Percentiles rank a stretch among this genome's conserved stretches.
These are phyloP conservation scores for Syngnathus acus DNA, from an alignment of 2,797 vertebrate species.

Conservation along the genomic window DNA sequence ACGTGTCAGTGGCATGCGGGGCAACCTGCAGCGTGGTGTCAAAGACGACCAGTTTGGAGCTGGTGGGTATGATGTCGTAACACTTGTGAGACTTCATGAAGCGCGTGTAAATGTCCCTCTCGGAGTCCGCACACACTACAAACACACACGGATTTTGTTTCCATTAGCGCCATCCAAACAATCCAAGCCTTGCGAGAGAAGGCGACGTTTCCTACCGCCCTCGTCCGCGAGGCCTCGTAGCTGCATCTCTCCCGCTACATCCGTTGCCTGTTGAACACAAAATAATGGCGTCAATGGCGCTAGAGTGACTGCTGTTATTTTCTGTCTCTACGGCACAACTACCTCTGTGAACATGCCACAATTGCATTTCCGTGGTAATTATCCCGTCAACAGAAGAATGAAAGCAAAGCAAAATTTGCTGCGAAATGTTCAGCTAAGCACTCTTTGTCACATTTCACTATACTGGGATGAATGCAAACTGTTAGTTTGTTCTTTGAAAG, in stretches of 20 bases:
- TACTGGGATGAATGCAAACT: too few species aligned
- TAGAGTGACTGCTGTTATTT: too few species aligned
- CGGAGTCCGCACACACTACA: constrained; percentile 81
- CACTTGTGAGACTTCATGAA: constrained; percentile 98
- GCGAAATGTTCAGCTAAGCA: too few species aligned
- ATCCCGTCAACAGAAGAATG: too few species aligned
- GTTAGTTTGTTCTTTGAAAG: too few species aligned
- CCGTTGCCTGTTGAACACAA: constrained; percentile 26
- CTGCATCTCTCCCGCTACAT: constrained; percentile 30
- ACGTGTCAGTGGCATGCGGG: background rate
- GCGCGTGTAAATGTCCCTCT: constrained; percentile 91
- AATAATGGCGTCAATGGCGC: too few species aligned
- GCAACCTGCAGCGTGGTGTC: constrained; percentile 75
- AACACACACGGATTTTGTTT: background rate
- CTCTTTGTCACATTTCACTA: too few species aligned
- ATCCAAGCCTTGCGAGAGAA: background rate
- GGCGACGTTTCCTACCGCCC: constrained; percentile 24
- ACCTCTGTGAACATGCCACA: too few species aligned
- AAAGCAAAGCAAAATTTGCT: too few species aligned
- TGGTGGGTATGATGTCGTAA: constrained; percentile 94
- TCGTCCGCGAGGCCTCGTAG: constrained; percentile 35
- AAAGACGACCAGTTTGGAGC: constrained; percentile 94
- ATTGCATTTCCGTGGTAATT: too few species aligned
- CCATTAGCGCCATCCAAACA: too few species aligned
- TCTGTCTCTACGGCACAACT: too few species aligned